Conservation (phyloP, 2,797 vertebrate species). For the Rhincodon typus region DNA sequence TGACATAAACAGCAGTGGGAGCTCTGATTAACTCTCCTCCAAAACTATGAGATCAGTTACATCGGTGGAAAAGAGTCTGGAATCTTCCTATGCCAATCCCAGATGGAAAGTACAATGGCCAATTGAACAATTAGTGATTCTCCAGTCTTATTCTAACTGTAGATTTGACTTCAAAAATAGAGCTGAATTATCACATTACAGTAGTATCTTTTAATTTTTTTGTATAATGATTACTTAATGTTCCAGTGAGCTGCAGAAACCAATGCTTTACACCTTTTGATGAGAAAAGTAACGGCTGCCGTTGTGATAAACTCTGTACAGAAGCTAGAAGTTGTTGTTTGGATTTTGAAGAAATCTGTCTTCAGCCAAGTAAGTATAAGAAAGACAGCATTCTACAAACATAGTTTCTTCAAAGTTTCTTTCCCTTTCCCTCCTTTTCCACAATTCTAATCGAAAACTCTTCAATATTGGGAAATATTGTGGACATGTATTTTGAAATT, state of each 20-base stretch:
- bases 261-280: not conserved
- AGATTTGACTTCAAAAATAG: not conserved
- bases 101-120: not conserved
- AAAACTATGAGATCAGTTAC: not conserved
- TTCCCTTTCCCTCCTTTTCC: not conserved
- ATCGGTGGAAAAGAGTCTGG: not conserved
- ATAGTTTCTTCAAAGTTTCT: not conserved
- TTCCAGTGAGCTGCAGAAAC: conserved; percentile 6
- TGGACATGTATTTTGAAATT: not conserved
- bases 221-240: not conserved
- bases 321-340: conserved; percentile 55
- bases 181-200: not conserved
- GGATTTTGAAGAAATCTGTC: conserved; percentile 58
- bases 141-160: not conserved
- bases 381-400: not conserved
- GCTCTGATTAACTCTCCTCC: not conserved
- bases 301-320: conserved; percentile 45
- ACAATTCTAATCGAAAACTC: not conserved
- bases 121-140: not conserved
- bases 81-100: not conserved
- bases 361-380: conserved; percentile 54
- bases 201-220: not conserved
- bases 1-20: not conserved
- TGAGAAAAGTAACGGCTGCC: not conserved
- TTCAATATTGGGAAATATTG: not conserved